A percentile compares a stretch with the other conserved stretches of the same genome.
phyloP scores from a whole-genome alignment of 2,113 vertebrate genomes.

The Corythoichthys intestinalis region DNA sequence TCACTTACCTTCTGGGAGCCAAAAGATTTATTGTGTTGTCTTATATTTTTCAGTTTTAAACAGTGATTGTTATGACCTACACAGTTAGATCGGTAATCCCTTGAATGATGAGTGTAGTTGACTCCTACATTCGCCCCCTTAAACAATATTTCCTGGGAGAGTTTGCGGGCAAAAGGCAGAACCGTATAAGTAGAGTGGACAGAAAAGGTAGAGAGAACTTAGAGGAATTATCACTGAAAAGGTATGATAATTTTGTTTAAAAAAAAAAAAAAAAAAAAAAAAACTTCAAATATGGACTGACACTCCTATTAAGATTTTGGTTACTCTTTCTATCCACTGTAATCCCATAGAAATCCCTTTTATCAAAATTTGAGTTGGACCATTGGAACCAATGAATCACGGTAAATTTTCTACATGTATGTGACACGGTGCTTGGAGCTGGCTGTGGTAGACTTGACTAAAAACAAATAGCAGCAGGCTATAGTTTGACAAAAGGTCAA shows the following conservation, averaged over 20 bases:
- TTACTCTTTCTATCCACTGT: conserved; percentile 15
- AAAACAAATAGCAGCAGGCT: conserved; percentile 36
- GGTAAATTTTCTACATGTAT: conserved; percentile 13
- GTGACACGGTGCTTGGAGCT: conserved; percentile 27
- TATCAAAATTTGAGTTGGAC: conserved; percentile 29
- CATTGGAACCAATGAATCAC: not conserved
- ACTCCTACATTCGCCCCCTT: conserved; percentile 42
- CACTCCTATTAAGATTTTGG: not conserved
- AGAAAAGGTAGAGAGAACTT: not conserved
- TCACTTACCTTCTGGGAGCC: conserved; percentile 88
- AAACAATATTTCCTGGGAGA: conserved; percentile 1
- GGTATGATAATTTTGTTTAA: not conserved
- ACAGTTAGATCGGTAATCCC: conserved; percentile 11
- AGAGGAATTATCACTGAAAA: conserved; percentile 3
- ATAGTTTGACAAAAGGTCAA: conserved; percentile 47
- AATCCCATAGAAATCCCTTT: conserved; percentile 11
- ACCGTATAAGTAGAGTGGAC: conserved; percentile 16
- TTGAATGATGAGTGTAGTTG: conserved; percentile 55
- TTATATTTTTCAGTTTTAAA: conserved; percentile 1
- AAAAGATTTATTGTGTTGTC: conserved; percentile 49
- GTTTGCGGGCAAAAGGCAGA: not conserved
- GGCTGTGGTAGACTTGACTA: conserved; percentile 31
- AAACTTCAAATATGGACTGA: not conserved
- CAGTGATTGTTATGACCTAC: conserved; percentile 79
- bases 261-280: not conserved